A percentile compares a stretch with the other conserved stretches of the same genome.
phyloP scores from a whole-genome alignment of 1,140 invertebrate species.

The Glossosoma conforme region DNA sequence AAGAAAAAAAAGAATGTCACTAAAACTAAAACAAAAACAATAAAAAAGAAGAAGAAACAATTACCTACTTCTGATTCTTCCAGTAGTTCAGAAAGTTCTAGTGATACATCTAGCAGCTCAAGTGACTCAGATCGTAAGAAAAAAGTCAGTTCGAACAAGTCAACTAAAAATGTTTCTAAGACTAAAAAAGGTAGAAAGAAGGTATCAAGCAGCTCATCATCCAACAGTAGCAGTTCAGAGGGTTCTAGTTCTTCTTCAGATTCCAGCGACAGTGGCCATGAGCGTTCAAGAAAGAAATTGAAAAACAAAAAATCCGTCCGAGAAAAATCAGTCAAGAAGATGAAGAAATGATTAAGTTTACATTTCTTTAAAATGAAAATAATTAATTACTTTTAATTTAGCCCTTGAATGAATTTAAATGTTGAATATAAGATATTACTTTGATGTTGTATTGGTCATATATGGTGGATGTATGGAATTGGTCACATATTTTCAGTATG shows the following conservation, averaged over 20 bases:
- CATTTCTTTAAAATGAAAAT: no score
- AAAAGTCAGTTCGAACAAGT: slow-evolving; percentile 14
- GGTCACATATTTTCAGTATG: no score
- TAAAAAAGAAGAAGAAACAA: slow-evolving; percentile 17
- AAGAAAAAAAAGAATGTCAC: slow-evolving; percentile 6
- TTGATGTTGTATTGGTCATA: no score
- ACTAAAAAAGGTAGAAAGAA: slow-evolving; percentile 20
- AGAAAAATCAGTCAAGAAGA: slow-evolving; percentile 29
- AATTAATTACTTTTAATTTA: no score
- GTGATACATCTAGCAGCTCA: slow-evolving; percentile 24
- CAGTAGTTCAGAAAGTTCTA: slow-evolving; percentile 20
- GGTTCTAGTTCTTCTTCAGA: slow-evolving; percentile 21
- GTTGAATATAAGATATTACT: no score
- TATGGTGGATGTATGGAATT: no score
- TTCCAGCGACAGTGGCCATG: slow-evolving; percentile 30
- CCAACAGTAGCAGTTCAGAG: slow-evolving; percentile 16
- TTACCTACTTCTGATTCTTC: slow-evolving; percentile 22
- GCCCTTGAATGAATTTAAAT: no score
- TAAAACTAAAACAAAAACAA: slow-evolving; percentile 9
- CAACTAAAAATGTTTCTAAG: slow-evolving; percentile 7
- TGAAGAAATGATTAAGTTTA: no score
- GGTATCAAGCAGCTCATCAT: slow-evolving; percentile 16
- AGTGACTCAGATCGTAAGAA: slow-evolving; percentile 18
- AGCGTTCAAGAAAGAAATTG: slow-evolving; percentile 27
- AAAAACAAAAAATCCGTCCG: slow-evolving; percentile 31